phyloP scores from a whole-genome alignment of 2,113 vertebrate genomes.

The Syngnathus scovelli region DNA sequence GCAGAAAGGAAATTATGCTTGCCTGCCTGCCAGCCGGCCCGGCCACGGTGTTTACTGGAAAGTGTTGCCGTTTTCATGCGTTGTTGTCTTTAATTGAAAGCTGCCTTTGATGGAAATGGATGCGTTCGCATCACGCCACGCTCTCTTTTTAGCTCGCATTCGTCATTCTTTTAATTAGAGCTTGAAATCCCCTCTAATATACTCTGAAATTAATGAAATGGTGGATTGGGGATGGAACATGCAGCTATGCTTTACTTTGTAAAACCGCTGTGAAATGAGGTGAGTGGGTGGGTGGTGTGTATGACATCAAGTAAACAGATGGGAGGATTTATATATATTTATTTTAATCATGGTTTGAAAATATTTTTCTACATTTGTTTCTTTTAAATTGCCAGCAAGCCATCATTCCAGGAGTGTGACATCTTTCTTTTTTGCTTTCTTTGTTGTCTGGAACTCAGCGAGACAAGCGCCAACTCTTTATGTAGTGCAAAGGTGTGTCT shows the following conservation, averaged over 20 bases:
- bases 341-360: background rate
- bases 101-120: constrained; percentile 10
- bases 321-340: too few species aligned
- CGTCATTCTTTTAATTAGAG: constrained; percentile 37
- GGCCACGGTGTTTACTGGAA: constrained; percentile 22
- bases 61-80: constrained; percentile 38
- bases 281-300: background rate
- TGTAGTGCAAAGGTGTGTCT: constrained; percentile 41
- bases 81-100: constrained; percentile 20
- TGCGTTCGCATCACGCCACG: constrained; percentile 23
- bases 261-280: background rate
- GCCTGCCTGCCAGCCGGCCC: background rate
- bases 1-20: background rate
- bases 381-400: background rate
- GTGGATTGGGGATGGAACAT: background rate
- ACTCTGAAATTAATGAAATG: background rate
- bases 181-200: background rate
- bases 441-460: constrained; percentile 33
- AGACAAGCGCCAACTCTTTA: background rate
- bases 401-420: background rate
- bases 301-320: background rate
- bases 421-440: constrained; percentile 17
- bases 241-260: background rate
- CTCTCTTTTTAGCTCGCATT: constrained; percentile 31
- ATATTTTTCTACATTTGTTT: background rate